Conservation (phyloP, 1,140 invertebrate species). For the Scaptomyza montana region DNA sequence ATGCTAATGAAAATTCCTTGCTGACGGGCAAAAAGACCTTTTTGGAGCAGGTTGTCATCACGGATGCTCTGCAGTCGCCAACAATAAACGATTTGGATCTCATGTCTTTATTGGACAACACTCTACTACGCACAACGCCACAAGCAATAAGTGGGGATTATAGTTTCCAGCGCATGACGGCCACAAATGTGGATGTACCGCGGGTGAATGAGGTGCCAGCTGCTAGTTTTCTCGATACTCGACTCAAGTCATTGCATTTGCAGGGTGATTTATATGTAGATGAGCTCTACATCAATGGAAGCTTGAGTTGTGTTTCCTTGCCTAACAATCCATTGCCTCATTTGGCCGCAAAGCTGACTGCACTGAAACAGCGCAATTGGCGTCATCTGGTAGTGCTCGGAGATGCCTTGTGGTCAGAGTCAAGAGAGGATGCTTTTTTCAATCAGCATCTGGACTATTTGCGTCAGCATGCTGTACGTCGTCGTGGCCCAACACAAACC, state of each 20-base stretch:
- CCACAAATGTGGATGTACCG: slow-evolving; percentile 64
- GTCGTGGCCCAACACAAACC: slow-evolving; percentile 37
- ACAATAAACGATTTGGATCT: slow-evolving; percentile 52
- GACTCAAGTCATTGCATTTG: slow-evolving; percentile 12
- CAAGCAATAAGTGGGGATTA: slow-evolving; percentile 66
- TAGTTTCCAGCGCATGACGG: slow-evolving; percentile 37
- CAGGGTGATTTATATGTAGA: slow-evolving; percentile 50
- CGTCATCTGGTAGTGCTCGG: slow-evolving; percentile 55
- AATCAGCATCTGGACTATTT: slow-evolving; percentile 55
- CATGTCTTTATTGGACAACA: slow-evolving; percentile 59
- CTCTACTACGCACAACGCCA: slow-evolving; percentile 60
- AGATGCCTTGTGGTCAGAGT: slow-evolving; percentile 54
- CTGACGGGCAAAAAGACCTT: slow-evolving; percentile 56
- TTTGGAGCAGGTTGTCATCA: slow-evolving; percentile 41
- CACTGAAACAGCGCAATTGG: slow-evolving; percentile 48
- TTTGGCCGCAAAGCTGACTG: slow-evolving; percentile 19
- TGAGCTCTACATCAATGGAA: slow-evolving; percentile 49
- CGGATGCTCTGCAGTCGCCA: slow-evolving; percentile 39
- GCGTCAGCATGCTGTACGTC: slow-evolving; percentile 59
- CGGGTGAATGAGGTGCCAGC: slow-evolving; percentile 49
- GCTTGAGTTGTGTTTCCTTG: slow-evolving; percentile 33
- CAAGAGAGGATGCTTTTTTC: not conserved
- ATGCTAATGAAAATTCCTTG: slow-evolving; percentile 40
- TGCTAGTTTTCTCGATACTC: slow-evolving; percentile 48
- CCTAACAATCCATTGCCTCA: slow-evolving; percentile 3